Base-by-base conservation (phyloP, 2,797 vertebrate genomes). In the Hypotaenidia okinawae region DNA sequence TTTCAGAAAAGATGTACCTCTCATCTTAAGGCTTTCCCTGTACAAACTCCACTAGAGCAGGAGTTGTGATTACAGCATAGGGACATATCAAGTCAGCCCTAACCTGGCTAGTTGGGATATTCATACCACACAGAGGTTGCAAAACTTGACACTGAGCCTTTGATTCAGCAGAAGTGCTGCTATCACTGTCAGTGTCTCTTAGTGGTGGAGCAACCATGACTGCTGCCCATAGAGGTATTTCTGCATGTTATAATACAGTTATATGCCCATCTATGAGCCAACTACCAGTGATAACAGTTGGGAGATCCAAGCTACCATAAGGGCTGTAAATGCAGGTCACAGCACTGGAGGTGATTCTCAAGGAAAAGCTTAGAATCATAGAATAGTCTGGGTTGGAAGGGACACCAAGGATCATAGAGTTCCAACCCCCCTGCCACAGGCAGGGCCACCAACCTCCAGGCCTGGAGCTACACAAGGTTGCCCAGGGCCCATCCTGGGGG, bases 141-240 rank as follows among this genome's bases (percentile, higher is more conserved):
- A 54, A 43, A 78, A 19, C 16, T 54, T 83, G 61, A 80, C 24
- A 8, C 16, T 23, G 57, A 90, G 27, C 41, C 24, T 10, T 49
- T 43, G 16, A 8, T 41, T 55, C 63, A 43, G 41, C 24, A 54
- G 28, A 91, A 78, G 6, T 22, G 43, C 33, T 28, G 13, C 11
- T 37, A 22, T 16, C 12, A 2, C 0, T 35, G 58, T 28, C 49
- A 70, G 73, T 24, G 18, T 22, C 10, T 51, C 2, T 11, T 1
- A 17, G 8, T 14, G 64, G 16, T 57, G 39, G 6, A 74, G 54
- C 37, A 91, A 77, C 32, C 32, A 41, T 25, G 43, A 47, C 0
- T 9, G 11, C 9, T 69, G 45, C 11, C 27, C 51, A 37, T 11
- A 39, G 4, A 51, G 59, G 8, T 39, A 61, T 24, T 93, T 55